phyloP scores from a whole-genome alignment of 2,113 vertebrate genomes.

The Grallaria varia region DNA sequence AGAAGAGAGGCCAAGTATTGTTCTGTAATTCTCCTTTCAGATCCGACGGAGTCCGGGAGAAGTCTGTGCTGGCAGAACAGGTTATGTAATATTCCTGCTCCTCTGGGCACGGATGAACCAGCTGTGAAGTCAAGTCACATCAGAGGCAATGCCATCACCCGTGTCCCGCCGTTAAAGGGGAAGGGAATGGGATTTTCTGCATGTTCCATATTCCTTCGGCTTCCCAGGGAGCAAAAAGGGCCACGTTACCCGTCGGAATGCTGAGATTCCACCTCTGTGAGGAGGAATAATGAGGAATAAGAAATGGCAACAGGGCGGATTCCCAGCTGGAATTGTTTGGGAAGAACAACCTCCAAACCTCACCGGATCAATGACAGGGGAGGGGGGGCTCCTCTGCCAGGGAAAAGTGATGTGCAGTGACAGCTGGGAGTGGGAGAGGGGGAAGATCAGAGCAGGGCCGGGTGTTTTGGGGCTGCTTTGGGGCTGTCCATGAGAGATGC shows the following conservation, averaged over 20 bases:
- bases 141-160: constrained; percentile 17
- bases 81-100: constrained; percentile 33
- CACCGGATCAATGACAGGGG: not conserved
- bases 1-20: not conserved
- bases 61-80: not conserved
- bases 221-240: not conserved
- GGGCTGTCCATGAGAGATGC: fast-evolving
- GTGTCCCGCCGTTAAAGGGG: not conserved
- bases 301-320: not conserved
- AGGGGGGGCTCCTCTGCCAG: not conserved
- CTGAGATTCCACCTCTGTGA: not conserved
- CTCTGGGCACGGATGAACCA: constrained; percentile 39
- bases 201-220: not conserved
- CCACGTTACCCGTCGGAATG: not conserved
- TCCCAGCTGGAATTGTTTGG: not conserved
- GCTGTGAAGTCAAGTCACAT: constrained; percentile 44
- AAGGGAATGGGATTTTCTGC: not conserved
- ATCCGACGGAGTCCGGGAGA: not conserved
- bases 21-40: constrained; percentile 36
- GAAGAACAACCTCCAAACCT: not conserved
- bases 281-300: not conserved
- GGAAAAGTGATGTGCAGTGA: not conserved
- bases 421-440: not conserved
- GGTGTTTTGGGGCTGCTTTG: fast-evolving
- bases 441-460: not conserved